Evolutionary conservation across 2,113 vertebrate species (phyloP).

Genomic region (Gymnocephalus cernua): DNA sequence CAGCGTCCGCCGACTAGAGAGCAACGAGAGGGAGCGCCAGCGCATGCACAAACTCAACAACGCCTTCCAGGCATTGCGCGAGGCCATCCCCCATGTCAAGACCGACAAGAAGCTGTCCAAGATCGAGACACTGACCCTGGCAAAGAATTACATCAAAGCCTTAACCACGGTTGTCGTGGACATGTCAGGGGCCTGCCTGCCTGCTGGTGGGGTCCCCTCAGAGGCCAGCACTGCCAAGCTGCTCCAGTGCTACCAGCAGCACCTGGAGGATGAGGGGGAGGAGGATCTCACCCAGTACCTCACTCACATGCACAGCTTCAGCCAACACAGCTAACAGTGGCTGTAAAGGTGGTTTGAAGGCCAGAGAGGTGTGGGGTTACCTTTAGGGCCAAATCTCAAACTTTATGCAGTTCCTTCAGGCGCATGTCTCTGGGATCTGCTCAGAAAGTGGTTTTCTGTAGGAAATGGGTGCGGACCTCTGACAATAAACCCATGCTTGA

Average conservation of each 20-base stretch:
- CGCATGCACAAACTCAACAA: constrained; percentile 99
- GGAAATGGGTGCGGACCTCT: constrained; percentile 27
- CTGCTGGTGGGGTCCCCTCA: constrained; percentile 76
- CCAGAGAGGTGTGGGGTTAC: constrained; percentile 9
- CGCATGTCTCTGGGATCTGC: constrained; percentile 14
- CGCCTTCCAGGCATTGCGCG: constrained; percentile 94
- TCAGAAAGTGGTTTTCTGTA: constrained; percentile 5
- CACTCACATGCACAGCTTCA: constrained; percentile 87
- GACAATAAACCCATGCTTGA: constrained; percentile 8
- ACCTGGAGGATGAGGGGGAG: constrained; percentile 84
- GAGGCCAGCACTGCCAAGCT: constrained; percentile 82
- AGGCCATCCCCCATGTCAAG: constrained; percentile 95
- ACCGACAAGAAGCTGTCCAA: constrained; percentile 97
- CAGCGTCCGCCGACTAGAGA: constrained; percentile 92
- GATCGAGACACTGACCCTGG: constrained; percentile 97
- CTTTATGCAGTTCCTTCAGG: background rate
- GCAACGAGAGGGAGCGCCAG: constrained; percentile 96
- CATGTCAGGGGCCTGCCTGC: constrained; percentile 90
- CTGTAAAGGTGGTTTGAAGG: background rate
- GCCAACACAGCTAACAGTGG: constrained; percentile 83
- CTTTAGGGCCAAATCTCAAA: constrained; percentile 29
- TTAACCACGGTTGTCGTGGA: constrained; percentile 94
- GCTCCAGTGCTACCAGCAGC: constrained; percentile 91
- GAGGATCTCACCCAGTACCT: constrained; percentile 89
- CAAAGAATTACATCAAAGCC: constrained; percentile 98